A percentile compares a stretch with the other conserved stretches of the same genome.
Conservation (phyloP, 2,888 invertebrate genomes). For the Lepas anatifera region DNA sequence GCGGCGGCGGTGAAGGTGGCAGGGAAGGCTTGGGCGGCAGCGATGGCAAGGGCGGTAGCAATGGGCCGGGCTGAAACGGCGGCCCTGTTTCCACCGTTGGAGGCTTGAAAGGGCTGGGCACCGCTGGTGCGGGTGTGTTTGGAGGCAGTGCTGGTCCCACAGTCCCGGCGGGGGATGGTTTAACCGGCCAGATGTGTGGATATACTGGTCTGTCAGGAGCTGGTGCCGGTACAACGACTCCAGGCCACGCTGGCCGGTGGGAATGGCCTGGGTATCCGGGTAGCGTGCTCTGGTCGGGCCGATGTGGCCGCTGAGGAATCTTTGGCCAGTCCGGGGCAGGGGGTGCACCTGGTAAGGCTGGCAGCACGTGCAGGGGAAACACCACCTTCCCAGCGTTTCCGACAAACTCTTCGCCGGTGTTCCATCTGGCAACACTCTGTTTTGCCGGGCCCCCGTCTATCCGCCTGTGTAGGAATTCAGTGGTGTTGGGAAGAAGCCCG, state of each 20-base stretch:
- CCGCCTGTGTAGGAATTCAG: neutral
- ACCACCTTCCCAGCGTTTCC: neutral
- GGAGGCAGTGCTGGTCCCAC: too few species aligned
- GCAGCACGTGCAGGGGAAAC: conserved; percentile 1
- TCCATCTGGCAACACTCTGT: neutral
- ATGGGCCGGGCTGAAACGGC: neutral
- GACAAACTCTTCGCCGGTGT: neutral
- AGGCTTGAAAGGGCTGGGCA: too few species aligned
- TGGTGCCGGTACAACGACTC: too few species aligned
- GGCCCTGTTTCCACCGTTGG: too few species aligned
- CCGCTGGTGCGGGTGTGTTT: too few species aligned
- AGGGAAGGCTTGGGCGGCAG: neutral
- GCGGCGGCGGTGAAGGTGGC: too few species aligned
- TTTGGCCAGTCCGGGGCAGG: neutral
- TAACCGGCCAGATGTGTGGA: too few species aligned
- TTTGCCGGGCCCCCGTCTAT: neutral
- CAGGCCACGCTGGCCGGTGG: neutral
- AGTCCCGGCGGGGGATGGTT: too few species aligned
- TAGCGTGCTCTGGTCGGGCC: too few species aligned
- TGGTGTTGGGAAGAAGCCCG: neutral
- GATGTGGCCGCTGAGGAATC: neutral
- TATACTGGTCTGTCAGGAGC: neutral
- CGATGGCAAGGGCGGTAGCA: neutral
- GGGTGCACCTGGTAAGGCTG: neutral
- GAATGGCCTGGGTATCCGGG: too few species aligned